Evolutionary conservation across 2,113 vertebrate species (phyloP), one percentile per base, ranked within the genome.

Genomic region (Penelope pileata): DNA sequence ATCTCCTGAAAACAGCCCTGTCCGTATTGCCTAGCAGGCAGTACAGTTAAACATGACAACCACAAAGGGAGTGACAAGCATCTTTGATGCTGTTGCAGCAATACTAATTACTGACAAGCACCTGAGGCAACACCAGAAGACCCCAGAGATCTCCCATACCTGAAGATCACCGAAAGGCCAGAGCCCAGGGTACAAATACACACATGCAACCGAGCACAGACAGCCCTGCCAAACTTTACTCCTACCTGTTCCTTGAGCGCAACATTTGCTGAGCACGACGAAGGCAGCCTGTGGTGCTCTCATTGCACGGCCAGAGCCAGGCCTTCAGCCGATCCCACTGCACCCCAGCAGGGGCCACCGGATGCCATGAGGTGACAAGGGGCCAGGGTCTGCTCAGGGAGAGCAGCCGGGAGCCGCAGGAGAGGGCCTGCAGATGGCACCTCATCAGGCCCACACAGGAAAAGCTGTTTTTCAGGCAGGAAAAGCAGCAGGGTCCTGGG

Each of bases 361-460:
- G 30, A 12, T 16, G 42, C 26, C 7, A 3, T 29, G 12, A 75
- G n/a, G 43, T 36, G 12, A 64, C 13, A 29, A 30, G 43, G 69
- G 38, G 48, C 29, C 47, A 9, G 56, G 34, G 30, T 47, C n/a
- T 47, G 22, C n/a, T 53, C n/a, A 63, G 32, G 19, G 32, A 78
- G 47, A 34, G 19, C 72, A n/a, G 10, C 15, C 16, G 54, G 34
- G 26, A 60, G 26, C n/a, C 23, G 5, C 21, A 45, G 19, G 36
- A 45, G 32, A 23, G 13, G 11, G 14, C 36, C 42, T 50, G 22
- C 66, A 67, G 53, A 27, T 9, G 26, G 11, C 36, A 83, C 6
- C 8, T 21, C 19, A 30, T 3, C 0, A 0, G 40, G 59, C 42
- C 48, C 14, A 3, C 15, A 36, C 1, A 34, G 56, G 38, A 80